Evolutionary conservation across 2,113 vertebrate species (phyloP), one percentile per base, ranked within the genome.

Genomic region (Xiphophorus couchianus): DNA sequence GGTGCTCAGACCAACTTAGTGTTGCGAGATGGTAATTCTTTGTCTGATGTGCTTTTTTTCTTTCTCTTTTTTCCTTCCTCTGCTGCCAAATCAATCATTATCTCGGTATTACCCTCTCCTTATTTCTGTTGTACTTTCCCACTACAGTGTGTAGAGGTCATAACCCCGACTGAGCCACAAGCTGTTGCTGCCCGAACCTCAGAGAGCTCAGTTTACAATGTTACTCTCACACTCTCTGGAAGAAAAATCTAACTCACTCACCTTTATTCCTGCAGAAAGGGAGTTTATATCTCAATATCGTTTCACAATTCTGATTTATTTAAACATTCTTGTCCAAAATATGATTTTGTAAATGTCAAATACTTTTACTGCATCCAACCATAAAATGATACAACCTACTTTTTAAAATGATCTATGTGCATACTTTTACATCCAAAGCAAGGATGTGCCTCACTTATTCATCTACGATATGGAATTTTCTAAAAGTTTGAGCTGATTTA

Each of bases 101-200:
- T 82, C 67, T 85, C 72, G 62, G 71, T 77, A n/a, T 71, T 80
- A 72, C 67, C 81, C 84, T 81, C 85, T 80, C 67, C 61, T 67
- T 13, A 12, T 78, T 68, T 37, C 44, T 22, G 62, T 69, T 68
- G 27, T 51, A 72, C 19, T 66, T 78, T 79, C 44, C 66, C 70
- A 72, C 74, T 6, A 54, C 44, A 73, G 72, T 60, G 86, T 37
- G 15, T 83, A 81, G 87, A 92, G 91, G 93, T 93, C 92, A 90
- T 83, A 85, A 83, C 86, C 86, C 92, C 82, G 80, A 86, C 91
- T 91, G 93, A 93, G 93, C 84, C 76, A 81, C 92, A 92, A 94
- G 93, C 93, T 94, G 93, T 87, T 93, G 89, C 82, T 90, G 61
- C 85, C 79, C 71, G 44, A 82, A 88, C 82, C 83, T 86, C 82